Percentiles rank a stretch among this genome's conserved stretches.
Evolutionary conservation across 2,888 invertebrate genomes (phyloP).

Genomic region (Cremastinae sp.): DNA sequence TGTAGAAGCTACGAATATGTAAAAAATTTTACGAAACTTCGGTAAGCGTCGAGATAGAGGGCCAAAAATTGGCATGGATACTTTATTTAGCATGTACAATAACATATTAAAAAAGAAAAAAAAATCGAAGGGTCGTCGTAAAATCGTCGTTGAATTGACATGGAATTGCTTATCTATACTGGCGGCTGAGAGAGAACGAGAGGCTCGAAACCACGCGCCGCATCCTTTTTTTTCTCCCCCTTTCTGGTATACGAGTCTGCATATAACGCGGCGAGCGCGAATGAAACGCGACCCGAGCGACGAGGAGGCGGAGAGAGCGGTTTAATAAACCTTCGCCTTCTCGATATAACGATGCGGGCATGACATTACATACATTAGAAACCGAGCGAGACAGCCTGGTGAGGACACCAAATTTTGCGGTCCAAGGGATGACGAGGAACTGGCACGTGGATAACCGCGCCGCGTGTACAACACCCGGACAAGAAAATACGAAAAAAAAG

Average conservation of each 20-base stretch:
- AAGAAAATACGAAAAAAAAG: conserved; percentile 15
- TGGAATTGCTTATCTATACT: too few relatives aligned
- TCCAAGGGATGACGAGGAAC: conserved; percentile 37
- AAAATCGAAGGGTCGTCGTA: too few relatives aligned
- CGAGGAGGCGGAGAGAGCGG: conserved; percentile 23
- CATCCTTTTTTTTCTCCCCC: conserved; percentile 23
- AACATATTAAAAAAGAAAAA: too few relatives aligned
- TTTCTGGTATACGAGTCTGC: conserved; percentile 25
- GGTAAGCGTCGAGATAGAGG: too few relatives aligned
- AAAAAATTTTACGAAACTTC: too few relatives aligned
- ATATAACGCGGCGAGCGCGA: conserved; percentile 12
- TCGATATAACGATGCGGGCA: conserved; percentile 62
- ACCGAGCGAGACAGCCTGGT: conserved; percentile 30
- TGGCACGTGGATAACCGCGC: conserved; percentile 9
- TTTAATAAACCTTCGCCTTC: conserved; percentile 52
- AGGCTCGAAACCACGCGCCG: conserved; percentile 29
- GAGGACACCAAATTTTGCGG: conserved; percentile 46
- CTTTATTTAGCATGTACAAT: too few relatives aligned
- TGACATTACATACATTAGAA: conserved; percentile 66
- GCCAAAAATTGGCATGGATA: too few relatives aligned
- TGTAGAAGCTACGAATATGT: too few relatives aligned
- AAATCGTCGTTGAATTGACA: too few relatives aligned
- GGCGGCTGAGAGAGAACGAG: conserved; percentile 18
- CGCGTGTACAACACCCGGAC: neutral
- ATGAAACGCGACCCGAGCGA: conserved; percentile 12